phyloP scores from a whole-genome alignment of 2,888 invertebrate species.

The Macrosoma leucophasiata region DNA sequence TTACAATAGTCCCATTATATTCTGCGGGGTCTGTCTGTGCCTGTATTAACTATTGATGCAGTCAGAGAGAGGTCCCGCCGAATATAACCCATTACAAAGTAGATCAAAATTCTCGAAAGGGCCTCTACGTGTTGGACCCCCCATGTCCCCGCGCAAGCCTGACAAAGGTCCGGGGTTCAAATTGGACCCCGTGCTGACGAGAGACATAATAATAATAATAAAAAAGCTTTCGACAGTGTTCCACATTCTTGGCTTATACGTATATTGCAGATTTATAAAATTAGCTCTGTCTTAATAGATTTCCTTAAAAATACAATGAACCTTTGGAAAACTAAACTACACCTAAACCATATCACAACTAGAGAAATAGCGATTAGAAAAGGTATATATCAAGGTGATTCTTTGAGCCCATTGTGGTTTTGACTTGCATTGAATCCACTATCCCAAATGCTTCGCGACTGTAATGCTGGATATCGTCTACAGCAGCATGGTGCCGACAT shows the following conservation, averaged over 20 bases:
- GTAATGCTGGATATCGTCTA: slow-evolving; percentile 1
- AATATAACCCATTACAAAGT: too few species aligned
- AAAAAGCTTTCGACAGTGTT: slow-evolving; percentile 22
- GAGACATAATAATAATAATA: slow-evolving; percentile 11
- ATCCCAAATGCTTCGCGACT: slow-evolving; percentile 2
- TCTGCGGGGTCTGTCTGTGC: too few species aligned
- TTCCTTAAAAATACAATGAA: slow-evolving; percentile 11
- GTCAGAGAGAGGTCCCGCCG: too few species aligned
- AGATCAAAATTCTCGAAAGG: too few species aligned
- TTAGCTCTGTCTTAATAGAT: slow-evolving; percentile 14
- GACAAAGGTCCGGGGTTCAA: too few species aligned
- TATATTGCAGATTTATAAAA: slow-evolving; percentile 17
- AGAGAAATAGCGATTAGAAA: slow-evolving; percentile 11
- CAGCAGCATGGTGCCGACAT: neutral
- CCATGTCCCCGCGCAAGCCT: too few species aligned
- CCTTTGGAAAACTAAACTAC: slow-evolving; percentile 16
- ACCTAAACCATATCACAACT: slow-evolving; percentile 9
- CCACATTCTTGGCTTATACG: slow-evolving; percentile 20
- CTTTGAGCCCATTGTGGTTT: slow-evolving; percentile 20
- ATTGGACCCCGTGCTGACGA: too few species aligned
- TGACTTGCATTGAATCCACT: slow-evolving; percentile 20
- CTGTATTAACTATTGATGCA: too few species aligned
- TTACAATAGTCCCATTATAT: too few species aligned
- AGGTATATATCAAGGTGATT: slow-evolving; percentile 24
- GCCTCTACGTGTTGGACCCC: too few species aligned